Conservation (phyloP, 2,113 vertebrate species). For the Agapornis roseicollis region DNA sequence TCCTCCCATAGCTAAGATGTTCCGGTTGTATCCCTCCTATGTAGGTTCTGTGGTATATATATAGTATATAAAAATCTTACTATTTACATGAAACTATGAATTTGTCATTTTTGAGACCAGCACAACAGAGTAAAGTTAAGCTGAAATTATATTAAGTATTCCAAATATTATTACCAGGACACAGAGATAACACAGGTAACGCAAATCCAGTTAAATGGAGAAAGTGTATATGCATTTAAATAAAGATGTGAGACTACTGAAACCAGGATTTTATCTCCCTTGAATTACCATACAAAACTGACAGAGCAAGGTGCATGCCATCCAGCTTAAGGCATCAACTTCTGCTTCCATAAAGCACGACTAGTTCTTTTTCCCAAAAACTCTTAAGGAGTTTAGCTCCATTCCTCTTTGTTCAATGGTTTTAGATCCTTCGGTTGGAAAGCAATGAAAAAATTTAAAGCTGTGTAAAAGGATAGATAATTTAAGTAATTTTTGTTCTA, state of each 20-base stretch:
- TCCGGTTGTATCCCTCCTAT: neutral
- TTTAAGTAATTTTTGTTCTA: neutral
- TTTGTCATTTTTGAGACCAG: neutral
- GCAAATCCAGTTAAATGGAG: neutral
- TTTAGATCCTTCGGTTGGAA: neutral
- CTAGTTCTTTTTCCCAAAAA: neutral
- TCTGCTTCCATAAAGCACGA: neutral
- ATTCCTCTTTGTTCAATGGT: neutral
- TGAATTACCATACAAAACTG: neutral
- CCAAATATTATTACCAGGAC: neutral
- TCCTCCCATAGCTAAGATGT: neutral
- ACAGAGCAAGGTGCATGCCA: neutral
- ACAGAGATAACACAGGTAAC: neutral
- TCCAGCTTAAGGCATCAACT: neutral
- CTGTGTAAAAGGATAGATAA: neutral
- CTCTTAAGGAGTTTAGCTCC: neutral
- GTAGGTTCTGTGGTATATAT: neutral
- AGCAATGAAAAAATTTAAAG: neutral
- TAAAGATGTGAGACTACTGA: rapidly evolving
- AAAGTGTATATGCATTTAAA: rapidly evolving
- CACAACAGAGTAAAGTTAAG: neutral
- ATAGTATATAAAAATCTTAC: neutral
- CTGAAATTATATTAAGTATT: neutral
- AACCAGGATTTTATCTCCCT: neutral
- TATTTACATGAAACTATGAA: neutral